Conservation (phyloP, 1,140 invertebrate genomes). For the Drosophila arawakana region DNA sequence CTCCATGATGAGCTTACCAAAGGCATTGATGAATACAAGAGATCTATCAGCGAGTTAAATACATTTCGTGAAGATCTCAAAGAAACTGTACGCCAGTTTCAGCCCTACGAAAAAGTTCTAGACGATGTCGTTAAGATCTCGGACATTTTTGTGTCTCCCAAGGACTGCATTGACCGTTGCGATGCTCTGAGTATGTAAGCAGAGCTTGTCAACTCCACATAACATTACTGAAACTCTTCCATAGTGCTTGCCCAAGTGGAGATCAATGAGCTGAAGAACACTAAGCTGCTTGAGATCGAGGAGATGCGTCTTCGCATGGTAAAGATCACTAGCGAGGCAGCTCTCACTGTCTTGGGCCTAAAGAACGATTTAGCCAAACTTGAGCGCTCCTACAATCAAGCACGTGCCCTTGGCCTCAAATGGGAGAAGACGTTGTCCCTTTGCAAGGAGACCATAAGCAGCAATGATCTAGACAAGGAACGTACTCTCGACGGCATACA, state of each 20-base stretch:
- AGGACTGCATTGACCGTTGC: constrained; percentile 79
- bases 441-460: constrained; percentile 60
- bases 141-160: constrained; percentile 69
- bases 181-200: constrained; percentile 72
- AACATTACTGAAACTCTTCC: background rate
- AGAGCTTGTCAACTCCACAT: too few species aligned
- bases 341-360: constrained; percentile 66
- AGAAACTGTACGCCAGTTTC: constrained; percentile 62
- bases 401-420: constrained; percentile 57
- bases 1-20: constrained; percentile 50
- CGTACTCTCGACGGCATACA: constrained; percentile 65
- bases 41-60: constrained; percentile 31
- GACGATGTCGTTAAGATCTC: constrained; percentile 71
- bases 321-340: constrained; percentile 66
- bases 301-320: constrained; percentile 67
- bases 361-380: constrained; percentile 72
- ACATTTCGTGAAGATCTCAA: constrained; percentile 52
- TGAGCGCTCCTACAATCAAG: constrained; percentile 66
- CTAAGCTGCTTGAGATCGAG: constrained; percentile 65
- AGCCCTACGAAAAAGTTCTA: constrained; percentile 71
- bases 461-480: constrained; percentile 58
- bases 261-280: constrained; percentile 55
- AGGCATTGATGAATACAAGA: constrained; percentile 49
- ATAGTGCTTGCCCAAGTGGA: constrained; percentile 77
- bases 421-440: constrained; percentile 69